Percentiles rank a stretch among this genome's conserved stretches.
These are phyloP conservation scores for Odontamblyopus rebecca DNA, from an alignment of 2,797 vertebrate species.

Conservation along the genomic window DNA sequence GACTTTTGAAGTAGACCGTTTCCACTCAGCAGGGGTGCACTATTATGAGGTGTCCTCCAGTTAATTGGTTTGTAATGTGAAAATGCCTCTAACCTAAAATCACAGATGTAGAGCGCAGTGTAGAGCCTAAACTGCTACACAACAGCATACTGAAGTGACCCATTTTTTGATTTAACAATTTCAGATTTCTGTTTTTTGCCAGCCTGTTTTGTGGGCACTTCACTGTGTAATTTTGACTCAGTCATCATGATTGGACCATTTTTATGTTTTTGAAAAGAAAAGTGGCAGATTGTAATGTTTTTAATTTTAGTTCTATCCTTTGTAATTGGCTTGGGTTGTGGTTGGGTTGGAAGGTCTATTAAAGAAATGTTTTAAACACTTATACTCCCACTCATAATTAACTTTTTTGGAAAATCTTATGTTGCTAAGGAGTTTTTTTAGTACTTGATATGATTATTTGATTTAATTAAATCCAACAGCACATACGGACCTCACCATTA, in stretches of 20 bases:
- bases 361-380: background rate
- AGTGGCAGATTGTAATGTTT: background rate
- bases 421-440: background rate
- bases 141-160: background rate
- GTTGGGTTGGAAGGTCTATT: background rate
- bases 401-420: background rate
- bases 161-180: background rate
- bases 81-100: slow-evolving; percentile 53
- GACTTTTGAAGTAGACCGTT: slow-evolving; percentile 54
- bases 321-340: background rate
- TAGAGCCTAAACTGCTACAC: slow-evolving; percentile 20
- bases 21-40: slow-evolving; percentile 30
- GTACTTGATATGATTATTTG: background rate
- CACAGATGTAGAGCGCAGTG: slow-evolving; percentile 24
- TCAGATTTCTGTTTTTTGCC: background rate
- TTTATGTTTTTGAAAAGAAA: background rate
- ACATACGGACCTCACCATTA: background rate
- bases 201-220: background rate
- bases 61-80: slow-evolving; percentile 61
- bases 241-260: background rate
- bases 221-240: background rate
- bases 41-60: slow-evolving; percentile 48
- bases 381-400: background rate
- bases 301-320: background rate
- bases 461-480: background rate